Percentiles rank a stretch among this genome's conserved stretches.
These are phyloP conservation scores for Eumacrocentrus americanus DNA, from an alignment of 2,888 invertebrate species.

Conservation along the genomic window DNA sequence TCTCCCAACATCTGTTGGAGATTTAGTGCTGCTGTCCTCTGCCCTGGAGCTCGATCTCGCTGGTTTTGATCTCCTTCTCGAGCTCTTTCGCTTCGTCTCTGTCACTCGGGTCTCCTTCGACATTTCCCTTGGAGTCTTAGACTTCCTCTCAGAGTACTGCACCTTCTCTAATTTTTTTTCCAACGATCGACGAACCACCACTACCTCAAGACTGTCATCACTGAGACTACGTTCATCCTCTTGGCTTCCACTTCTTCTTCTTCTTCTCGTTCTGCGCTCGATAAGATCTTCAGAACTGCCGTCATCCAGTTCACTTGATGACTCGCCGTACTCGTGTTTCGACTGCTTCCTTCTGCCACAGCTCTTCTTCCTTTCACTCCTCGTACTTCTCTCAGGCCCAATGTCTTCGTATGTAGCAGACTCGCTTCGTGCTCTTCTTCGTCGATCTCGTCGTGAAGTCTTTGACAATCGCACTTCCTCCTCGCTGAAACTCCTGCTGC, in stretches of 20 bases:
- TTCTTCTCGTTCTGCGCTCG: constrained; percentile 19
- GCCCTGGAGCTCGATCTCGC: background rate
- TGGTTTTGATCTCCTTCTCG: constrained; percentile 35
- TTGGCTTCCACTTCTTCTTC: constrained; percentile 41
- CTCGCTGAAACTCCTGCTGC: constrained; percentile 58
- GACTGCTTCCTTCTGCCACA: constrained; percentile 52
- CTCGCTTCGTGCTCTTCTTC: constrained; percentile 53
- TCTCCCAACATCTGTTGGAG: constrained; percentile 24
- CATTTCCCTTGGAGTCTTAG: constrained; percentile 46
- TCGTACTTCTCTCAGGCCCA: constrained; percentile 37
- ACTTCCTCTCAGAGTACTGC: constrained; percentile 45
- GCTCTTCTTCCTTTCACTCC: constrained; percentile 12
- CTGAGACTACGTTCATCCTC: constrained; percentile 49
- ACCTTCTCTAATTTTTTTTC: constrained; percentile 54
- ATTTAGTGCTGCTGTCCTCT: constrained; percentile 56
- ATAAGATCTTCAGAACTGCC: constrained; percentile 25
- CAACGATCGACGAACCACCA: constrained; percentile 51
- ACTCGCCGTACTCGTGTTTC: constrained; percentile 61
- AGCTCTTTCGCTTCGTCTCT: constrained; percentile 39
- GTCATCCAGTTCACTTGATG: constrained; percentile 62
- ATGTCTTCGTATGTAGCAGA: constrained; percentile 49
- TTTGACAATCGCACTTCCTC: constrained; percentile 61
- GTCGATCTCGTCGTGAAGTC: constrained; percentile 57
- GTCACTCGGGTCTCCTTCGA: constrained; percentile 42
- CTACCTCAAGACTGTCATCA: constrained; percentile 57